These are phyloP conservation scores for Misgurnus anguillicaudatus DNA, from an alignment of 2,113 vertebrate genomes.

Conservation along the genomic window DNA sequence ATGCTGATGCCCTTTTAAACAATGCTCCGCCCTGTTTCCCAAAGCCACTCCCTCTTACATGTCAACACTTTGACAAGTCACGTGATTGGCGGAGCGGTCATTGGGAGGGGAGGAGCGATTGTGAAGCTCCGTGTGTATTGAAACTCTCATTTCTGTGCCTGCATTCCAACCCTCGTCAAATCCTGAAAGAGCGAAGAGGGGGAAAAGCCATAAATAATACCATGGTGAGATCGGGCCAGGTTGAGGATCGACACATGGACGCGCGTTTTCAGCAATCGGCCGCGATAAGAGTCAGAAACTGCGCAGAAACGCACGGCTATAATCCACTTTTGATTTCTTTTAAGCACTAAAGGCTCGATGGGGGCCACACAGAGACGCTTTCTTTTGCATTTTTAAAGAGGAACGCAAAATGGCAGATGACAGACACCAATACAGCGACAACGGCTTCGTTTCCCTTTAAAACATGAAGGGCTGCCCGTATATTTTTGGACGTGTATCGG, in stretches of 20 bases:
- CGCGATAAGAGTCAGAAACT: conserved; percentile 34
- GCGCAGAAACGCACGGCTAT: conserved; percentile 17
- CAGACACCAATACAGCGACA: conserved; percentile 72
- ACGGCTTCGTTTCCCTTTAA: conserved; percentile 76
- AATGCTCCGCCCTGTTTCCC: conserved; percentile 53
- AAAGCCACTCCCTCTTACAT: conserved; percentile 48
- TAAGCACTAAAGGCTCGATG: conserved; percentile 53
- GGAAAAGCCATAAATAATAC: conserved; percentile 65
- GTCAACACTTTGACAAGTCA: conserved; percentile 66
- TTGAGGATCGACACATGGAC: conserved; percentile 51
- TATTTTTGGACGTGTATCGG: conserved; percentile 63
- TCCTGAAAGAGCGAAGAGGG: conserved; percentile 62
- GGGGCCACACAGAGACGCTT: conserved; percentile 58
- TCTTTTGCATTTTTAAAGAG: conserved; percentile 67
- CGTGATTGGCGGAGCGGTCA: conserved; percentile 69
- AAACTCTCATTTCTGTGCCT: conserved; percentile 66
- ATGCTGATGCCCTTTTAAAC: conserved; percentile 61
- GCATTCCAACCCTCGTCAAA: conserved; percentile 77
- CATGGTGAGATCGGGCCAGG: conserved; percentile 66
- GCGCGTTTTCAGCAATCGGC: conserved; percentile 50
- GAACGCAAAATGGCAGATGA: conserved; percentile 83
- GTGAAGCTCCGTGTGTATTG: conserved; percentile 62
- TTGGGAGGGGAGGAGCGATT: conserved; percentile 56
- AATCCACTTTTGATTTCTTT: conserved; percentile 51
- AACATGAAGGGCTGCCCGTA: conserved; percentile 62